phyloP scores from a whole-genome alignment of 2,797 vertebrate genomes.

The Microtus californicus region DNA sequence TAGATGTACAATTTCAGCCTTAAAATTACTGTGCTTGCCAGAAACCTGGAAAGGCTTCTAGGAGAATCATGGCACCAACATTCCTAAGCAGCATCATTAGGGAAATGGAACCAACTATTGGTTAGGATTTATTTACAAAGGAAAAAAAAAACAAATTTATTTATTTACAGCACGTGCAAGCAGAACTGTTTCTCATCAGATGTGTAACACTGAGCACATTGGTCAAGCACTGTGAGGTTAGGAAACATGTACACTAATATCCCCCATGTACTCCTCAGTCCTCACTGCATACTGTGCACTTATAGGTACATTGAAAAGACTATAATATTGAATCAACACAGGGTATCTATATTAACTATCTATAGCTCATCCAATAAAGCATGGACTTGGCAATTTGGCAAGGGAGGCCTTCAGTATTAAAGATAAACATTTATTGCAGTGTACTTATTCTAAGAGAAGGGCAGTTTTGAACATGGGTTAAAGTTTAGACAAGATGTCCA shows the following conservation, averaged over 20 bases:
- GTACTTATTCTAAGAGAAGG: not conserved
- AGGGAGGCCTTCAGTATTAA: not conserved
- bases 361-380: not conserved
- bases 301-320: not conserved
- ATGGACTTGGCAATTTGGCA: not conserved
- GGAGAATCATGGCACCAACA: not conserved
- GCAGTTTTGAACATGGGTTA: not conserved
- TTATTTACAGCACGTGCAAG: not conserved
- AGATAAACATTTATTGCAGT: not conserved
- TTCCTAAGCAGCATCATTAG: not conserved
- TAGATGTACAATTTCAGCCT: not conserved
- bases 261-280: not conserved
- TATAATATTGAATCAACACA: not conserved
- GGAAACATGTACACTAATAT: not conserved
- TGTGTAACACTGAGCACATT: not conserved
- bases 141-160: not conserved
- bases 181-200: not conserved
- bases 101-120: not conserved
- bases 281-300: not conserved
- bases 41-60: not conserved
- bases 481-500: accelerated
- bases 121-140: not conserved
- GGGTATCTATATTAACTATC: not conserved
- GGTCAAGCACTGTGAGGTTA: not conserved
- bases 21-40: not conserved